Base-by-base conservation (phyloP, 2,113 vertebrate genomes). In the Chelonoidis abingdonii region DNA sequence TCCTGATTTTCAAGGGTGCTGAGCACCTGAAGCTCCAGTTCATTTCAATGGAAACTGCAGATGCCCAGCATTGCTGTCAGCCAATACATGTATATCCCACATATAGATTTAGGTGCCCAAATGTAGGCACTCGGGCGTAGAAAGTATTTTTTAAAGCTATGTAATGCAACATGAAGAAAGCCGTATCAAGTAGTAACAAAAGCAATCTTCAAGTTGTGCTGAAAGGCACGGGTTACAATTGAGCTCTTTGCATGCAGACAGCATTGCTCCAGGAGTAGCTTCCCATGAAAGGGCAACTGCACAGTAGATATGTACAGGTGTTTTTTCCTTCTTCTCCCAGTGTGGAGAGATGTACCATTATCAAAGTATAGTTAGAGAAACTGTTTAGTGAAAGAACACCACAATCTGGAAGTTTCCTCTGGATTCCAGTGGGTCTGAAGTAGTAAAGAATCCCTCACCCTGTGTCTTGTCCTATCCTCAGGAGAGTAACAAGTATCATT, bases 101-200 rank as follows among this genome's bases (percentile, higher is more conserved):
- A 6, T 10, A 52, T 5, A n/a, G 57, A 54, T 69, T 47, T 35
- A 72, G 78, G 11, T 47, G 91, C 3, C 10, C 86, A 95, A 82
- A 81, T 1, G 1, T 5, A 84, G 87, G 47, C 38, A 53, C n/a
- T 11, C 54, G 90, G 29, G 82, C 31, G 13, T 19, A 5, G 5
- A 54, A 80, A 21, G 21, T 10, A 27, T 87, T 50, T 79, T 27
- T 80, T 92, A 92, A 79, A 50, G 3, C 47, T 65, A 86, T 94
- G 72, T 8, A 80, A 84, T 52, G n/a, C 13, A 85, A 47, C 44
- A 3, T 41, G 83, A 72, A 91, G 93, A 8, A 95, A 94, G 69
- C 24, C 76, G 44, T 84, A 59, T 22, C 80, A 65, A 76, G 84
- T 75, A 95, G 38, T 31, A 85, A 93, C 1, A 57, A 92, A 80